Percentiles rank a stretch among this genome's conserved stretches.
phyloP scores from a whole-genome alignment of 2,797 vertebrate genomes.

The Gouania willdenowi region DNA sequence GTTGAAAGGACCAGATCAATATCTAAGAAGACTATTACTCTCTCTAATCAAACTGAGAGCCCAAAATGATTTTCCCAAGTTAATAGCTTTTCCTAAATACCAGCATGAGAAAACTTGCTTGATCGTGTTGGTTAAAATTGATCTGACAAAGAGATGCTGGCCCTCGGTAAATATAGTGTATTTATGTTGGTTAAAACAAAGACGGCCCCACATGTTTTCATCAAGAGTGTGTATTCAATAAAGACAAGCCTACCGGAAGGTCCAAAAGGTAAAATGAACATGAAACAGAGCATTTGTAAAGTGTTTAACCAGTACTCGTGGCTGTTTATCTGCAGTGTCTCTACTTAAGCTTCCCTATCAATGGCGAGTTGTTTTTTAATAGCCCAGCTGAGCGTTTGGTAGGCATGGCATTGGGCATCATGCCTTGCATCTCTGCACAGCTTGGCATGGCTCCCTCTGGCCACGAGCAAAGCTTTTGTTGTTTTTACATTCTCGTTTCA shows the following conservation, averaged over 20 bases:
- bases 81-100: constrained; percentile 57
- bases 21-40: constrained; percentile 56
- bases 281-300: constrained; percentile 18
- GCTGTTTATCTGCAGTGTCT: constrained; percentile 24
- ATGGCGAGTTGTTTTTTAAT: constrained; percentile 46
- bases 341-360: constrained; percentile 32
- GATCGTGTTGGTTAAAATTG: constrained; percentile 47
- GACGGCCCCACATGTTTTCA: constrained; percentile 24
- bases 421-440: constrained; percentile 45
- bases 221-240: constrained; percentile 17
- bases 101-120: constrained; percentile 31
- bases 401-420: constrained; percentile 50
- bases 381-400: constrained; percentile 47
- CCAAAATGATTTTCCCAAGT: constrained; percentile 50
- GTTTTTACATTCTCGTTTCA: constrained; percentile 55
- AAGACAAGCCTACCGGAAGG: too few species aligned
- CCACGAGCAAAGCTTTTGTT: constrained; percentile 32
- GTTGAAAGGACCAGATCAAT: constrained; percentile 63
- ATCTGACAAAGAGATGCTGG: constrained; percentile 37
- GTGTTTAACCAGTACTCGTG: constrained; percentile 24
- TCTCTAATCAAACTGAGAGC: constrained; percentile 46
- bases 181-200: constrained; percentile 37
- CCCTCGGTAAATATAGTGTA: constrained; percentile 27
- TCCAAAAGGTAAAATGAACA: not conserved
- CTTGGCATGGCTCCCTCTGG: constrained; percentile 35